Evolutionary conservation across 2,888 invertebrate genomes (phyloP).

Genomic region (Meta bourneti): DNA sequence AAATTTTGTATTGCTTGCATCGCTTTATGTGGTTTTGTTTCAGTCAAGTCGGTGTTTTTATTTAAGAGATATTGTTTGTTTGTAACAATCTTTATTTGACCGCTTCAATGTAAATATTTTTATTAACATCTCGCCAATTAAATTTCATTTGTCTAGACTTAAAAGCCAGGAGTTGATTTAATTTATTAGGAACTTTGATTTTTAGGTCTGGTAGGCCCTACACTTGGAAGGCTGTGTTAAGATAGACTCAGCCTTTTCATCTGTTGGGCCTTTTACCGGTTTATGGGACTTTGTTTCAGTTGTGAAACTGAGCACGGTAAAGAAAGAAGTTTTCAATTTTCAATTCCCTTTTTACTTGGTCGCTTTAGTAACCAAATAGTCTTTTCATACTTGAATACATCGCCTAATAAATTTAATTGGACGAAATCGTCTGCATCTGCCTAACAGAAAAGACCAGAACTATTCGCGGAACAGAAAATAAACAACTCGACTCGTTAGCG

Average conservation of each 20-base stretch:
- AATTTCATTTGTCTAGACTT: too few species aligned
- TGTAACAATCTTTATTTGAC: too few species aligned
- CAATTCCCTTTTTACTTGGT: not conserved
- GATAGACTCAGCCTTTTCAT: not conserved
- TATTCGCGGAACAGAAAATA: not conserved
- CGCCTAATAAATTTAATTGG: not conserved
- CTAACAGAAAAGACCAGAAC: not conserved
- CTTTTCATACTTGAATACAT: not conserved
- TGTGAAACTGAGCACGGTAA: conserved; percentile 10
- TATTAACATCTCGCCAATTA: too few species aligned
- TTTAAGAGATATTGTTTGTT: too few species aligned
- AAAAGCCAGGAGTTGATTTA: too few species aligned
- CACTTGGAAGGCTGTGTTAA: not conserved
- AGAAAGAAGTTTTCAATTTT: not conserved
- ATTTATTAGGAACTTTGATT: too few species aligned
- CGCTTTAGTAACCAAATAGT: not conserved
- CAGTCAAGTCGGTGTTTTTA: too few species aligned
- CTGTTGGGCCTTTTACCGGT: conserved; percentile 32
- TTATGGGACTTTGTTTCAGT: not conserved
- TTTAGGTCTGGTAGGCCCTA: too few species aligned
- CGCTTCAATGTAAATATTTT: too few species aligned
- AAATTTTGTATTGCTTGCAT: too few species aligned
- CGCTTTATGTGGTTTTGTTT: too few species aligned
- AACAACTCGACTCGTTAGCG: not conserved
- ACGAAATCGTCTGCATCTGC: not conserved